Base-by-base conservation (phyloP, 2,113 vertebrate species). In the Diphyllodes magnificus region DNA sequence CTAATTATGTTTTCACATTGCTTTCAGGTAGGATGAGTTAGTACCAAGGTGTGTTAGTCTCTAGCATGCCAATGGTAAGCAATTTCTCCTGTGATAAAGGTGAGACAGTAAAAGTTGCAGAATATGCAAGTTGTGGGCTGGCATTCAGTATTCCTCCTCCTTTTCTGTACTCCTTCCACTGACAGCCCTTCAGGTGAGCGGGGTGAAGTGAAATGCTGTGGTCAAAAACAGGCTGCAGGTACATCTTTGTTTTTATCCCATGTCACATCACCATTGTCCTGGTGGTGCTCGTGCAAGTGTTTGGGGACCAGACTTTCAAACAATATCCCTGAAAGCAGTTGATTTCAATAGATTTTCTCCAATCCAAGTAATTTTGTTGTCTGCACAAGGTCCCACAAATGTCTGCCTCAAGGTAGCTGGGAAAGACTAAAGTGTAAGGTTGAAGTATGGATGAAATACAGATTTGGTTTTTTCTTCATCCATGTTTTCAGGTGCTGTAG, bases 161-260 rank as follows among this genome's bases (percentile, higher is more conserved):
- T 83, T 68, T 60, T 40, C 33, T 63, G 0, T 66, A 1, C 14
- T 24, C 16, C 17, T 49, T 17, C 7, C 39, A 19, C 28, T 1
- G 1, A 5, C 22, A 65, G 69, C 50, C 37, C 25, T 37, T 9
- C 28, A 11, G 57, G 24, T 39, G 59, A 56, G 57, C 0, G 0
- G 11, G 33, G 10, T 21, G 45, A 13, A 19, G 30, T 64, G 57
- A n/a, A 56, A 45, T 40, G 28, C 60, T 66, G n/a, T 21, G 45
- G 16, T 27, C 54, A 53, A 6, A 56, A 27, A 3, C 45, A 7
- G 35, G 13, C 28, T 65, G 42, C 21, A 35, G 88, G n/a, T 40
- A 15, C 28, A 2, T 37, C 39, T 71, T 65, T 39, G 15, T 51
- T 86, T 89, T 69, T 57, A 59, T 66, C 24, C 24, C 20, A 3